phyloP scores from a whole-genome alignment of 2,888 invertebrate genomes.

The Leptopilina drosophilae region DNA sequence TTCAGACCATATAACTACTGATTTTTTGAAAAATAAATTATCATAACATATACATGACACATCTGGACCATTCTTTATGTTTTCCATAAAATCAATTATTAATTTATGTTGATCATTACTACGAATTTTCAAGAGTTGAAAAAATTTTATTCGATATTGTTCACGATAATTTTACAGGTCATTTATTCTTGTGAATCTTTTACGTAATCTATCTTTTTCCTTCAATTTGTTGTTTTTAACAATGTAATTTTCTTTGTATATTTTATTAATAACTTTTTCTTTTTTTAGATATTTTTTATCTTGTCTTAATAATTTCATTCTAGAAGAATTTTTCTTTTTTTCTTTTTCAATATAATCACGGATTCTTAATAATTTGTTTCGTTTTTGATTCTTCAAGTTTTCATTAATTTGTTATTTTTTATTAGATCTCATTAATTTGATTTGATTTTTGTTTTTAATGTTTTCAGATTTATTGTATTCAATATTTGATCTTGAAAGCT shows the following conservation, averaged over 20 bases:
- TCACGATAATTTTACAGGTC: slow-evolving; percentile 12
- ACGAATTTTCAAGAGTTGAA: neutral
- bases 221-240: neutral
- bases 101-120: slow-evolving; percentile 11
- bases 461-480: neutral
- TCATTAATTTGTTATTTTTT: slow-evolving; percentile 3
- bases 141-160: slow-evolving; percentile 6
- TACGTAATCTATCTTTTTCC: neutral
- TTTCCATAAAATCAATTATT: slow-evolving; percentile 28
- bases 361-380: slow-evolving; percentile 4
- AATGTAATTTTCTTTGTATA: neutral
- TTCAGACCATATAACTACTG: slow-evolving; percentile 12
- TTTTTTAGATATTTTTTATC: neutral
- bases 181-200: slow-evolving; percentile 16
- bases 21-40: slow-evolving; percentile 37
- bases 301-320: slow-evolving; percentile 20
- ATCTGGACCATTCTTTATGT: slow-evolving; percentile 41
- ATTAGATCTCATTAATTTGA: neutral
- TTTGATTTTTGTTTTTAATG: neutral
- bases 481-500: neutral
- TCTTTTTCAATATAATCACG: slow-evolving; percentile 3
- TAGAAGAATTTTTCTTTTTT: slow-evolving; percentile 7
- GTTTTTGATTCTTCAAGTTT: neutral
- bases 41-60: slow-evolving; percentile 40
- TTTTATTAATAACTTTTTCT: slow-evolving; percentile 18